Evolutionary conservation across 2,113 vertebrate species (phyloP).

Genomic region (Ciconia boyciana): DNA sequence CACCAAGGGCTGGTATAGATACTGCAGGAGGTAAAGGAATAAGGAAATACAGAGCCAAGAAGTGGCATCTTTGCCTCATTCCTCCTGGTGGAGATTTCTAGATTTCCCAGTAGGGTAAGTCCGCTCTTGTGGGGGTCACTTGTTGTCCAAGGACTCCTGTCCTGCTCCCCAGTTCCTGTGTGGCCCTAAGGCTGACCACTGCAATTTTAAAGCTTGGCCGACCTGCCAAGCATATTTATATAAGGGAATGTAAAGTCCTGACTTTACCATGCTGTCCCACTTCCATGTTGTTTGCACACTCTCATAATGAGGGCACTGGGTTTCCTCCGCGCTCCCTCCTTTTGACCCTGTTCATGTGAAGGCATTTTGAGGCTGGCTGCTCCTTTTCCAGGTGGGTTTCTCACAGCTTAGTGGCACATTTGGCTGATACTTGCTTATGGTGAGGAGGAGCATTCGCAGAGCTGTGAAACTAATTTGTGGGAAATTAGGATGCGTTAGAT

Average conservation of each 20-base stretch:
- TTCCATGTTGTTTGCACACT: neutral
- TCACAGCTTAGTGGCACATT: neutral
- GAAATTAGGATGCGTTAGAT: neutral
- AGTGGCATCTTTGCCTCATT: neutral
- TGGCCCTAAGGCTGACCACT: neutral
- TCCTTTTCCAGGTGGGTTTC: neutral
- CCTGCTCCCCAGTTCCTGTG: neutral
- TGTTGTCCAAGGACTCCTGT: neutral
- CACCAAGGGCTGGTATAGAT: neutral
- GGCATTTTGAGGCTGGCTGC: neutral
- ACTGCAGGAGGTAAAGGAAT: neutral
- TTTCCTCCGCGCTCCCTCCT: neutral
- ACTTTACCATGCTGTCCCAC: neutral
- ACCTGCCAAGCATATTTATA: neutral
- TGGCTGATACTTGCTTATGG: neutral
- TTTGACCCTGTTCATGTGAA: neutral
- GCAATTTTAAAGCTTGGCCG: neutral
- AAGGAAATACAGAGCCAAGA: neutral
- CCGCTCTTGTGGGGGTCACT: fast-evolving
- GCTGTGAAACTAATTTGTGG: neutral
- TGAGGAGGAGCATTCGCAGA: neutral
- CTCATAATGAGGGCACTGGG: neutral
- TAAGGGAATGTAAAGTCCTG: neutral
- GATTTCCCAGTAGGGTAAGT: neutral
- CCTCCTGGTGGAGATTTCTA: neutral